A percentile compares a stretch with the other conserved stretches of the same genome.
These are phyloP conservation scores for Tinea trinotella DNA, from an alignment of 2,888 invertebrate genomes.

Conservation along the genomic window DNA sequence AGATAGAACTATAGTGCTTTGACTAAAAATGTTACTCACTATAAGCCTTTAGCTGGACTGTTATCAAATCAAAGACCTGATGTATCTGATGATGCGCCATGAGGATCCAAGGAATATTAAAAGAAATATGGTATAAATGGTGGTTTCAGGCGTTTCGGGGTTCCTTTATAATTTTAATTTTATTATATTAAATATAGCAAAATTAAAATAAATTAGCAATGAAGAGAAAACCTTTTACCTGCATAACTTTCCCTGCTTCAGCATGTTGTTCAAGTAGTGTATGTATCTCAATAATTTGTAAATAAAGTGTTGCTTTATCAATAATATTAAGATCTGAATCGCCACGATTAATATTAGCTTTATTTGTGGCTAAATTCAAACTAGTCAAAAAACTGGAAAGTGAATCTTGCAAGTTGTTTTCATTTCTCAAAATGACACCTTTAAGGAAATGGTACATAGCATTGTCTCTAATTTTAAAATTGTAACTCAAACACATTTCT, in stretches of 20 bases:
- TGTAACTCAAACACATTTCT: conserved; percentile 91
- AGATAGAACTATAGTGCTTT: too few species aligned
- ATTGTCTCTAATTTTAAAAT: conserved; percentile 93
- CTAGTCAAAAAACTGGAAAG: conserved; percentile 83
- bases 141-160: too few species aligned
- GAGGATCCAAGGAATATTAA: too few species aligned
- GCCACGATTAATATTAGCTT: conserved; percentile 39
- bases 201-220: too few species aligned
- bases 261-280: conserved; percentile 77
- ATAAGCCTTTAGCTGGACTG: too few species aligned
- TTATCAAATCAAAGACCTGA: too few species aligned
- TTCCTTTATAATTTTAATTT: too few species aligned
- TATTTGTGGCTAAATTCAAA: conserved; percentile 75
- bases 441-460: conserved; percentile 91
- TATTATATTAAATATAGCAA: too few species aligned
- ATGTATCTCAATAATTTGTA: conserved; percentile 88
- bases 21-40: too few species aligned
- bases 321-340: conserved; percentile 71
- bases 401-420: conserved; percentile 79
- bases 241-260: conserved; percentile 87
- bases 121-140: too few species aligned
- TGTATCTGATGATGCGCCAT: too few species aligned
- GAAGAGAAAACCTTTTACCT: conserved; percentile 60
- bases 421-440: conserved; percentile 85
- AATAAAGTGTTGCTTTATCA: conserved; percentile 89